Evolutionary conservation across 2,888 invertebrate genomes (phyloP).

Genomic region (Polyploca ridens): DNA sequence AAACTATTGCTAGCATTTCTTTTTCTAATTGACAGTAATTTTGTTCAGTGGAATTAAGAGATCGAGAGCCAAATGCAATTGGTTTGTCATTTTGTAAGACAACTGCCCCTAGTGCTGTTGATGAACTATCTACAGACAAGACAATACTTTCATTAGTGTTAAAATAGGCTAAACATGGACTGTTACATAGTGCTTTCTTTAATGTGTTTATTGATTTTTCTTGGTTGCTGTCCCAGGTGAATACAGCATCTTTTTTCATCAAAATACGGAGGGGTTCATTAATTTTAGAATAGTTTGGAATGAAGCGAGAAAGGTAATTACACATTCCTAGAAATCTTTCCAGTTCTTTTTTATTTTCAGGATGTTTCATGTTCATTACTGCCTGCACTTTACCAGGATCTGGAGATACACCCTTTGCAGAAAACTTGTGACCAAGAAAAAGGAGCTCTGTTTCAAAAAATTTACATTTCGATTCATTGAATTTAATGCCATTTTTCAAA

Average conservation of each 20-base stretch:
- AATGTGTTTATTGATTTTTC: conserved; percentile 15
- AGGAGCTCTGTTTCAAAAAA: conserved; percentile 7
- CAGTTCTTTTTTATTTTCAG: conserved; percentile 17
- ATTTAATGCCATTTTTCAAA: conserved; percentile 13
- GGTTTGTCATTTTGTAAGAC: conserved; percentile 22
- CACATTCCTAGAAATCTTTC: conserved; percentile 24
- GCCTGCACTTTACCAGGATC: conserved; percentile 21
- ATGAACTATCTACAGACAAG: conserved; percentile 21
- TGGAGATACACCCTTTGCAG: conserved; percentile 16
- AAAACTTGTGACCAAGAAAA: conserved; percentile 21
- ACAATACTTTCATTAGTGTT: conserved; percentile 15
- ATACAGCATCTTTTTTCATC: conserved; percentile 20
- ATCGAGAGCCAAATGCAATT: conserved; percentile 23
- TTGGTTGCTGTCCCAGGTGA: conserved; percentile 21
- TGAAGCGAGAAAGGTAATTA: conserved; percentile 23
- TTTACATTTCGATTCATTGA: conserved; percentile 17
- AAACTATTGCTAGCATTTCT: conserved; percentile 37
- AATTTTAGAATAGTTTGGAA: conserved; percentile 21
- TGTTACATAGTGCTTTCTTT: conserved; percentile 19
- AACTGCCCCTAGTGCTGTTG: conserved; percentile 21
- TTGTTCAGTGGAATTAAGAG: conserved; percentile 22
- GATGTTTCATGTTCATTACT: conserved; percentile 21
- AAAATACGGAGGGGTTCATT: conserved; percentile 16
- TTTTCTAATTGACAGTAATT: conserved; percentile 40
- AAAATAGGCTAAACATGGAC: conserved; percentile 21